Evolutionary conservation across 2,888 invertebrate species (phyloP), one percentile per base, ranked within the genome.

Genomic region (Eubasilissa splendida): DNA sequence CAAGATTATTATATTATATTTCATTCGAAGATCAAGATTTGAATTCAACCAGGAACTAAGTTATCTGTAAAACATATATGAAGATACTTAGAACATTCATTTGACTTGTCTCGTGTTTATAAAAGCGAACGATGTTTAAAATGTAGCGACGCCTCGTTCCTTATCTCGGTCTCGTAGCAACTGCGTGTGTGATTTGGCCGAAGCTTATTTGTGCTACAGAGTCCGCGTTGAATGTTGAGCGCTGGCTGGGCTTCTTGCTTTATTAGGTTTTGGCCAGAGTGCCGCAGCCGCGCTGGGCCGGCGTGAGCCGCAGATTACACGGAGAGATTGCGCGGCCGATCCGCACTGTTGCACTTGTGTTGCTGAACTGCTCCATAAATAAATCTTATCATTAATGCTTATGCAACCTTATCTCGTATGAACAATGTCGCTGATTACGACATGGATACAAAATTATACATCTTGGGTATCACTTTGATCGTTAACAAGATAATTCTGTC

Each of bases 341-440:
- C 50, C 50, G 52, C 68, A n/a, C 68, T 50, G 14, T 50, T 68
- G 68, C 68, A 42, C 68, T 68, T 14, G 68, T 68, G 68, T 50
- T 4, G 68, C 50, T 50, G 68, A 50, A 68, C 68, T 68, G 52
- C 50, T 4, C 52, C 50, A 12, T 63, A 63, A 63, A 63, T 63
- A 63, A 33, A 63, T 68, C 68, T 68, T 68, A 68, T 68, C 68
- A 50, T 50, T 33, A 50, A 63, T 22, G 68, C 68, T 68, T 68
- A n/a, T 50, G 68, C 68, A 50, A 50, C 14, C 68, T 68, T 68
- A 68, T 68, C 68, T 68, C 50, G 50, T 68, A 68, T 50, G 68
- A 68, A 68, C 68, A 68, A 68, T 68, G 68, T 68, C 68, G 68
- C 68, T 68, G 68, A 68, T 68, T 68, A n/a, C 68, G 50, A 68